Percentiles rank a stretch among this genome's conserved stretches.
Evolutionary conservation across 2,888 invertebrate genomes (phyloP).

Genomic region (Helicoverpa assulta): DNA sequence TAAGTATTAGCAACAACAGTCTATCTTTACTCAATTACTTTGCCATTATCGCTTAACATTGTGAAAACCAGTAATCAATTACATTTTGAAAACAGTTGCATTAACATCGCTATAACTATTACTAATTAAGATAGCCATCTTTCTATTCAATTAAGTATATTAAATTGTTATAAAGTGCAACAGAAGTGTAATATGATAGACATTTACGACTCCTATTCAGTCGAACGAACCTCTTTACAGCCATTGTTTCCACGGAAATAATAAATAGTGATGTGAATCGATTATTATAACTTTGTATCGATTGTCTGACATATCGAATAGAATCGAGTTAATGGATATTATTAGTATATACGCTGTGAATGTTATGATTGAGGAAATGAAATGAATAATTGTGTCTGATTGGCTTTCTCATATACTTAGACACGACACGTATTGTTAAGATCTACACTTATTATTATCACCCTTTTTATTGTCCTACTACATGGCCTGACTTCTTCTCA

Average conservation of each 20-base stretch:
- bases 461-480: too few species aligned
- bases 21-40: too few species aligned
- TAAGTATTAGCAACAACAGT: too few species aligned
- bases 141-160: constrained; percentile 4
- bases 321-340: background rate
- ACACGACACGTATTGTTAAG: too few species aligned
- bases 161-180: background rate
- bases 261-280: constrained; percentile 19
- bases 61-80: background rate
- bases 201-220: background rate
- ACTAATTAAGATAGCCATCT: background rate
- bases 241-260: constrained; percentile 30
- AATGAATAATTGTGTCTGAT: background rate
- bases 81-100: background rate
- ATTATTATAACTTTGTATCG: constrained; percentile 7
- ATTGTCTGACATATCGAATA: background rate
- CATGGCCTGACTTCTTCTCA: too few species aligned
- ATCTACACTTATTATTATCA: too few species aligned
- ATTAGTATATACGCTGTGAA: background rate
- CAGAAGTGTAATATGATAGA: background rate
- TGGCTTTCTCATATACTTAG: background rate
- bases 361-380: background rate
- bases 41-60: background rate
- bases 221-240: constrained; percentile 4
- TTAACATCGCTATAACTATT: background rate